Base-by-base conservation (phyloP, 2,113 vertebrate genomes). In the Malurus alboscapulatus region DNA sequence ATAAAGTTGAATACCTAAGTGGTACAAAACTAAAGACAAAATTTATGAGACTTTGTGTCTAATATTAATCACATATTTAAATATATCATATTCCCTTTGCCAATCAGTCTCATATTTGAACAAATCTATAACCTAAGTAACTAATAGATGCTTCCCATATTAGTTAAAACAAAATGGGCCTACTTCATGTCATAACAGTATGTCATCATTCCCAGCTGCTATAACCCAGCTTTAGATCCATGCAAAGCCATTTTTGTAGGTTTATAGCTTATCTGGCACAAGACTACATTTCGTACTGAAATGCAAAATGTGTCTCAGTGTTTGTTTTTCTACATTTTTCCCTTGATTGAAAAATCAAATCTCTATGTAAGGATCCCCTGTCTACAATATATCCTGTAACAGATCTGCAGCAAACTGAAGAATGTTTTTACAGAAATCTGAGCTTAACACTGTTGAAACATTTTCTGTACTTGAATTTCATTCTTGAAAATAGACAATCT, bases 401-500 rank as follows among this genome's bases (percentile, higher is more conserved):
- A 87, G 79, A 96, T 93, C 94, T 95, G 80, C 80, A 93, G 91
- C 78, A 95, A 93, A 92, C 94, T 76, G 90, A 96, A 96, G 67
- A 94, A 95, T 80, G 73, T 94, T 96, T 88, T 93, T 69, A 65
- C 74, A 88, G 92, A 96, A 96, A 92, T 94, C 93, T 74, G 50
- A 96, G 92, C 79, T 94, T 94, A 97, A 96, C 74, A 96, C 89
- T 36, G 84, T 36, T 83, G 84, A 90, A 93, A 88, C 74, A 63
- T 96, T 97, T 96, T 95, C 91, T 96, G 90, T 93, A 87, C 97
- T 97, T 97, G 96, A 97, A 97, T 97, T 97, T 93, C 91, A 85
- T 96, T 98, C 96, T 97, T 97, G 97, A 97, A 97, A 97, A 97
- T 97, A 97, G 97, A 96, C 96, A 96, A 97, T 97, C 96, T 97